Conservation (phyloP, 2,888 invertebrate species). For the Sinelater perroti region DNA sequence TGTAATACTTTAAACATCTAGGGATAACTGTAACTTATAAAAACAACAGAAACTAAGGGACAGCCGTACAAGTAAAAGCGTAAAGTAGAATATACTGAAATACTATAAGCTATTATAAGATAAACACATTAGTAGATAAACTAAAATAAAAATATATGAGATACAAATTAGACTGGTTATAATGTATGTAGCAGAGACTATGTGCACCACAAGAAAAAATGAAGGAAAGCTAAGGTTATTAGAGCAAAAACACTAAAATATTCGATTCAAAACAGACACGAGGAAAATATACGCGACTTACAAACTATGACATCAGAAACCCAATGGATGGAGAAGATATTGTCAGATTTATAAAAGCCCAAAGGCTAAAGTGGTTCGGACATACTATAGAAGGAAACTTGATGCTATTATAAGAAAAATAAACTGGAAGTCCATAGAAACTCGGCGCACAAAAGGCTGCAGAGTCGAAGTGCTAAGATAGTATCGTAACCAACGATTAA, state of each 20-base stretch:
- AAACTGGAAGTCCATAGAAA: too few relatives aligned
- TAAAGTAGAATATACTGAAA: neutral
- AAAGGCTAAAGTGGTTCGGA: neutral
- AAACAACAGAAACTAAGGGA: neutral
- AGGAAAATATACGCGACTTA: neutral
- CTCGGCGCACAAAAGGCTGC: too few relatives aligned
- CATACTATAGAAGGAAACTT: neutral
- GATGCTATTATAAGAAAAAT: neutral
- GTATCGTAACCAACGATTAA: too few relatives aligned
- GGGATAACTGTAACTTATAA: slow-evolving; percentile 4
- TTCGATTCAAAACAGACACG: neutral
- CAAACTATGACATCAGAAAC: neutral
- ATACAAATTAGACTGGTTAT: neutral
- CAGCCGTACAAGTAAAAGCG: neutral
- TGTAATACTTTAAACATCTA: slow-evolving; percentile 1
- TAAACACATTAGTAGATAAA: neutral
- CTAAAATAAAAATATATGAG: neutral
- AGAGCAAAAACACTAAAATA: neutral
- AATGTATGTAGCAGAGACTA: neutral
- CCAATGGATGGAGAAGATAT: neutral
- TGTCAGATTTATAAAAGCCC: neutral
- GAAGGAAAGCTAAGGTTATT: neutral
- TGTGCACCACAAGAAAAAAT: neutral
- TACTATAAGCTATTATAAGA: neutral
- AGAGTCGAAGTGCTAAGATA: too few relatives aligned